These are phyloP conservation scores for Mormyrus proboscirostris DNA, from an alignment of 2,797 vertebrate species.

Conservation along the genomic window DNA sequence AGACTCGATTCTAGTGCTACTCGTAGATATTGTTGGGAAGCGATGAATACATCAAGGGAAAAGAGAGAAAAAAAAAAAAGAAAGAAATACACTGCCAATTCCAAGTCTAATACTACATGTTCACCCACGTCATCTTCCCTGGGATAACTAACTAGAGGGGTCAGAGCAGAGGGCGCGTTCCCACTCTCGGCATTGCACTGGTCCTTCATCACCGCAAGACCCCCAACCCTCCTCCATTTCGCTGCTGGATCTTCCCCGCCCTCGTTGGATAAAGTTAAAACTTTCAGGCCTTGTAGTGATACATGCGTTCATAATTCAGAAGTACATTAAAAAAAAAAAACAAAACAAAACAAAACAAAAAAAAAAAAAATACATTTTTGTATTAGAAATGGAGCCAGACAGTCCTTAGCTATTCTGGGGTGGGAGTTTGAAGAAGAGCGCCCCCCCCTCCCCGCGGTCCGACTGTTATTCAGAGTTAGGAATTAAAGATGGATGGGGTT, in stretches of 20 bases:
- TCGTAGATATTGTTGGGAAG: constrained; percentile 29
- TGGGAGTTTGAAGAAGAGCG: constrained; percentile 62
- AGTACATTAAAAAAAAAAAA: constrained; percentile 44
- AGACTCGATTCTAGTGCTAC: constrained; percentile 34
- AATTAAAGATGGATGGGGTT: constrained; percentile 59
- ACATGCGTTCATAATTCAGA: constrained; percentile 64
- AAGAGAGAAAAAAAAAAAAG: neutral
- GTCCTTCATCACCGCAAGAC: constrained; percentile 10
- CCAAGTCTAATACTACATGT: constrained; percentile 16
- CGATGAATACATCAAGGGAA: constrained; percentile 16
- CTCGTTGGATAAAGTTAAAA: constrained; percentile 37
- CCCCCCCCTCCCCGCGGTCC: constrained; percentile 43
- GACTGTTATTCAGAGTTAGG: constrained; percentile 66
- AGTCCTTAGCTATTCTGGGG: constrained; percentile 66
- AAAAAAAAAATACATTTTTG: constrained; percentile 56
- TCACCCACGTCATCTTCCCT: neutral
- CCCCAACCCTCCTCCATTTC: neutral
- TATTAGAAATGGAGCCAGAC: constrained; percentile 71
- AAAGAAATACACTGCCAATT: constrained; percentile 17
- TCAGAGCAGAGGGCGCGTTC: constrained; percentile 5
- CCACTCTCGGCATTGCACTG: neutral
- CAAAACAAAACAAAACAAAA: constrained; percentile 35
- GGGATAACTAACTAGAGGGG: neutral
- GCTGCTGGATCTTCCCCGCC: neutral
- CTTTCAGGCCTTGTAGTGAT: constrained; percentile 60